phyloP scores from a whole-genome alignment of 2,113 vertebrate genomes.

The Petroica traversi region DNA sequence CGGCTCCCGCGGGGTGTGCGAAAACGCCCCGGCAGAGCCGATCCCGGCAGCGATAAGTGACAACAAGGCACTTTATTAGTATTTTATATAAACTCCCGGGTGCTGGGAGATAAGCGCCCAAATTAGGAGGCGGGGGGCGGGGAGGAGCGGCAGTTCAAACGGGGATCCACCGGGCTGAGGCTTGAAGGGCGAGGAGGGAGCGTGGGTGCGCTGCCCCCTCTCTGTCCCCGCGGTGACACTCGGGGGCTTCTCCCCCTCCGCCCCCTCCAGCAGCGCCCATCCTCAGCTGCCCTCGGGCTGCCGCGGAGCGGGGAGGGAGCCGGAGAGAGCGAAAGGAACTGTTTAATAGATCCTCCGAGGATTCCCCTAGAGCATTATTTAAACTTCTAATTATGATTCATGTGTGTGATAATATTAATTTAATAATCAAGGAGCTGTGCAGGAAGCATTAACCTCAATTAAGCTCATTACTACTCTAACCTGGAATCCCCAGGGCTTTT shows the following conservation, averaged over 20 bases:
- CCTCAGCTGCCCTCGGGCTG: background rate
- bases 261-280: background rate
- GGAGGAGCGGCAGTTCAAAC: background rate
- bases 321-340: background rate
- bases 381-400: slow-evolving; percentile 92
- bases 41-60: background rate
- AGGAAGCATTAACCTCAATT: slow-evolving; percentile 93
- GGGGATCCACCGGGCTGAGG: background rate
- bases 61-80: background rate
- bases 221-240: background rate
- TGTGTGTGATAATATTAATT: slow-evolving; percentile 88
- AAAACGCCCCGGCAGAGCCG: background rate
- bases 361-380: slow-evolving; percentile 70
- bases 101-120: background rate
- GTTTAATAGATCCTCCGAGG: slow-evolving; percentile 62
- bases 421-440: slow-evolving; percentile 88
- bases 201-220: background rate
- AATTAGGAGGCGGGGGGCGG: background rate
- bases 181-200: background rate
- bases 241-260: background rate
- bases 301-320: background rate
- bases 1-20: background rate
- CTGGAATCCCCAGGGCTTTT: slow-evolving; percentile 67
- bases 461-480: slow-evolving; percentile 84
- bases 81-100: slow-evolving; percentile 9